These are phyloP conservation scores for Rhadinocentrus ornatus DNA, from an alignment of 2,797 vertebrate genomes.

Conservation along the genomic window DNA sequence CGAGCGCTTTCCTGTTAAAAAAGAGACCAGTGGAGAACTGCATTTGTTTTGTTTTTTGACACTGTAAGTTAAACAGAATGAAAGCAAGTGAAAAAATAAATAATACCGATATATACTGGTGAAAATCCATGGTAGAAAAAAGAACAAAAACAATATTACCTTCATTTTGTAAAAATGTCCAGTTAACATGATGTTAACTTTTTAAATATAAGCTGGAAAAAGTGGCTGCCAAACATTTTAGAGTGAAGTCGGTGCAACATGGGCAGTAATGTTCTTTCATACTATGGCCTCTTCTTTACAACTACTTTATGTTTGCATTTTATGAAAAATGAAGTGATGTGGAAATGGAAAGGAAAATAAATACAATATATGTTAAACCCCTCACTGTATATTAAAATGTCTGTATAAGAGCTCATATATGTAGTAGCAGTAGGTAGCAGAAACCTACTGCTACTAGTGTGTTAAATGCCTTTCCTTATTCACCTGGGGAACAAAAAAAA, in stretches of 20 bases:
- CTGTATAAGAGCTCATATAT: background rate
- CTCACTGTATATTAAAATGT: background rate
- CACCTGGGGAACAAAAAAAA: background rate
- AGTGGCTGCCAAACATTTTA: no score
- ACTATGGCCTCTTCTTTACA: background rate
- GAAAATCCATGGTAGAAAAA: background rate
- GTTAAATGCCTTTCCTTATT: no score
- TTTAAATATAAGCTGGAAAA: no score
- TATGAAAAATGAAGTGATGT: no score
- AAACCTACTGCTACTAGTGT: no score
- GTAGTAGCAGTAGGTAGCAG: conserved; percentile 1
- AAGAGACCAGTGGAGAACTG: conserved; percentile 1
- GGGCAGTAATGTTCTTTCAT: background rate
- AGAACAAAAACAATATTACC: background rate
- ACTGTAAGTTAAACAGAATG: conserved; percentile 2
- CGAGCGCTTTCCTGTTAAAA: conserved; percentile 86
- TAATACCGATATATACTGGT: background rate
- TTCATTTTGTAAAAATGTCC: no score
- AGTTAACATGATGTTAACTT: no score
- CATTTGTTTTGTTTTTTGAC: conserved; percentile 3
- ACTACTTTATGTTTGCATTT: no score
- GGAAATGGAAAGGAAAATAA: no score
- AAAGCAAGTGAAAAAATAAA: conserved; percentile 4
- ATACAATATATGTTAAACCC: background rate
- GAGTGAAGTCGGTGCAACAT: background rate